Conservation (phyloP, 1,140 invertebrate species). For the Hesperophylax magnus region DNA sequence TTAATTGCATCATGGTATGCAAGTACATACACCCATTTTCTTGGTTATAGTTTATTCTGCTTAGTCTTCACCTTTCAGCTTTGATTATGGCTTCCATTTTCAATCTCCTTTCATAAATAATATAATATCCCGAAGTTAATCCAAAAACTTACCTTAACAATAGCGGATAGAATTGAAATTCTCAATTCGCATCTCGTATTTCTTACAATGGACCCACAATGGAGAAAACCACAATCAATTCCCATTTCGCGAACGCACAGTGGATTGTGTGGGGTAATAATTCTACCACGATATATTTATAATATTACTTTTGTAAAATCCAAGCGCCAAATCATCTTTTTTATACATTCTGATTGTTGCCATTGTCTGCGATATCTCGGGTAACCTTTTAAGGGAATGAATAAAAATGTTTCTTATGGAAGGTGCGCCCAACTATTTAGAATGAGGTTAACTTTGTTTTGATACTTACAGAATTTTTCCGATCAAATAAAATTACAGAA, state of each 20-base stretch:
- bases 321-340: constrained; percentile 19
- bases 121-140: constrained; percentile 13
- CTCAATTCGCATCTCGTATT: constrained; percentile 18
- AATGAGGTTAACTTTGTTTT: too few relatives aligned
- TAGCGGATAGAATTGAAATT: constrained; percentile 28
- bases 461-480: too few relatives aligned
- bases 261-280: background rate
- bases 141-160: constrained; percentile 29
- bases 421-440: background rate
- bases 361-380: constrained; percentile 24
- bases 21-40: too few relatives aligned
- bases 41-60: too few relatives aligned
- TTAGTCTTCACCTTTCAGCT: too few relatives aligned
- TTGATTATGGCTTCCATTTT: too few relatives aligned
- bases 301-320: constrained; percentile 29
- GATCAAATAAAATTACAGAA: too few relatives aligned
- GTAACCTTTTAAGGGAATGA: constrained; percentile 25
- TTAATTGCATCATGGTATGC: too few relatives aligned
- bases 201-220: constrained; percentile 22
- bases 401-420: constrained; percentile 14
- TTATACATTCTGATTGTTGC: constrained; percentile 20
- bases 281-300: background rate
- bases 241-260: constrained; percentile 21
- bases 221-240: constrained; percentile 22
- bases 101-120: too few relatives aligned